phyloP scores from a whole-genome alignment of 2,888 invertebrate genomes.

The Lasioglossum malachurum region DNA sequence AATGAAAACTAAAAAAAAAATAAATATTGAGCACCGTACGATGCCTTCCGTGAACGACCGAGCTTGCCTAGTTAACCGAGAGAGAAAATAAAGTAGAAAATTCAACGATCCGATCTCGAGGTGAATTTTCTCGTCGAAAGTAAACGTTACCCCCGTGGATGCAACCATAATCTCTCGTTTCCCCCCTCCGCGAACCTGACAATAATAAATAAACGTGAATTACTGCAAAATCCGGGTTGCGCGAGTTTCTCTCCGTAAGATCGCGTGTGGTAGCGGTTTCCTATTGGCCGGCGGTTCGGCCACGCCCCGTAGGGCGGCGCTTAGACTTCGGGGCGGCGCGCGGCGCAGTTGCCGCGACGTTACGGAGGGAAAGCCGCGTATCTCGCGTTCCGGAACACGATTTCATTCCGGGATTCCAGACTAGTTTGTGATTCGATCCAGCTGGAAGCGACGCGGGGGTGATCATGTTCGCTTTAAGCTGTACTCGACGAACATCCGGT shows the following conservation, averaged over 20 bases:
- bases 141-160: slow-evolving; percentile 61
- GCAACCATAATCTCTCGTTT: slow-evolving; percentile 33
- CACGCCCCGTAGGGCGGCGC: neutral
- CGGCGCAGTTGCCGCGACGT: neutral
- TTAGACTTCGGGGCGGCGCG: neutral
- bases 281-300: neutral
- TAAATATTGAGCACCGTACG: slow-evolving; percentile 81
- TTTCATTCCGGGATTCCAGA: slow-evolving; percentile 4
- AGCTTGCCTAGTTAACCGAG: slow-evolving; percentile 80
- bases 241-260: neutral
- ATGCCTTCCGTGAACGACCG: slow-evolving; percentile 85
- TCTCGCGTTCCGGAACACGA: neutral
- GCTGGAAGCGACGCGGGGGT: slow-evolving; percentile 44
- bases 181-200: slow-evolving; percentile 16
- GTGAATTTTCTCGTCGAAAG: slow-evolving; percentile 70
- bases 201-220: slow-evolving; percentile 27
- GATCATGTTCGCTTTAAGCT: slow-evolving; percentile 59
- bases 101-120: slow-evolving; percentile 69
- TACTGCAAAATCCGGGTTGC: neutral
- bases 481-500: slow-evolving; percentile 72
- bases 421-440: slow-evolving; percentile 31
- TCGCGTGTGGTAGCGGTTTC: neutral
- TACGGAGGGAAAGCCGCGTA: slow-evolving; percentile 1
- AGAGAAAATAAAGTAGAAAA: slow-evolving; percentile 62
- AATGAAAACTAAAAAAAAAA: slow-evolving; percentile 51